Conservation (phyloP, 1,140 invertebrate genomes). For the Calephelis nemesis region DNA sequence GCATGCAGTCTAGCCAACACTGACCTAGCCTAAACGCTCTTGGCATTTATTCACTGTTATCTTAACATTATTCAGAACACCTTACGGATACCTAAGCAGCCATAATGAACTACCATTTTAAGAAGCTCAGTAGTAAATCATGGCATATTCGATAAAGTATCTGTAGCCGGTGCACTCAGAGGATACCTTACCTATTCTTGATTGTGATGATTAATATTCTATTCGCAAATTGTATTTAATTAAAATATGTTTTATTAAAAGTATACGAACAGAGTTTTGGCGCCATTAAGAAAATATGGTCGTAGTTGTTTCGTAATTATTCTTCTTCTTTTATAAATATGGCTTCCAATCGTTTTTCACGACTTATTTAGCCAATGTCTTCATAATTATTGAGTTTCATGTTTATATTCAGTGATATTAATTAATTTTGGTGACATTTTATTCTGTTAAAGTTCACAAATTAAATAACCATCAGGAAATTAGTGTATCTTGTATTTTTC, state of each 20-base stretch:
- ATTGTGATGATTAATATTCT: constrained; percentile 23
- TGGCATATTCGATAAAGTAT: constrained; percentile 38
- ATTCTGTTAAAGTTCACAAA: too few relatives aligned
- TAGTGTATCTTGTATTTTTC: too few relatives aligned
- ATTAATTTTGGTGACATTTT: too few relatives aligned
- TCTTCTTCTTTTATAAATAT: too few relatives aligned
- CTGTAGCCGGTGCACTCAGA: constrained; percentile 14
- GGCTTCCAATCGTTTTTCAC: too few relatives aligned
- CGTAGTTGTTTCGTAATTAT: too few relatives aligned
- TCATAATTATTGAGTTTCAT: too few relatives aligned
- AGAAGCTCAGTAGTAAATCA: constrained; percentile 40
- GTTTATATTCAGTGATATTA: too few relatives aligned
- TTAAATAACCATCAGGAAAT: too few relatives aligned
- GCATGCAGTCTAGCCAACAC: constrained; percentile 26
- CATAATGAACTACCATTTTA: constrained; percentile 47
- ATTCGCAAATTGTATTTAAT: constrained; percentile 14
- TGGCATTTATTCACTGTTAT: constrained; percentile 44
- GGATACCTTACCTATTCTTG: constrained; percentile 5
- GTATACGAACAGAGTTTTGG: background rate
- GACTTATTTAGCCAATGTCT: too few relatives aligned
- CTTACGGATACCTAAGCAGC: constrained; percentile 42
- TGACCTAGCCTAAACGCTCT: constrained; percentile 32
- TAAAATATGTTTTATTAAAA: background rate
- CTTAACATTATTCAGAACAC: constrained; percentile 45
- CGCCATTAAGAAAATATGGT: too few relatives aligned